Evolutionary conservation across 1,140 invertebrate genomes (phyloP).

Genomic region (Frieseomelitta varia): DNA sequence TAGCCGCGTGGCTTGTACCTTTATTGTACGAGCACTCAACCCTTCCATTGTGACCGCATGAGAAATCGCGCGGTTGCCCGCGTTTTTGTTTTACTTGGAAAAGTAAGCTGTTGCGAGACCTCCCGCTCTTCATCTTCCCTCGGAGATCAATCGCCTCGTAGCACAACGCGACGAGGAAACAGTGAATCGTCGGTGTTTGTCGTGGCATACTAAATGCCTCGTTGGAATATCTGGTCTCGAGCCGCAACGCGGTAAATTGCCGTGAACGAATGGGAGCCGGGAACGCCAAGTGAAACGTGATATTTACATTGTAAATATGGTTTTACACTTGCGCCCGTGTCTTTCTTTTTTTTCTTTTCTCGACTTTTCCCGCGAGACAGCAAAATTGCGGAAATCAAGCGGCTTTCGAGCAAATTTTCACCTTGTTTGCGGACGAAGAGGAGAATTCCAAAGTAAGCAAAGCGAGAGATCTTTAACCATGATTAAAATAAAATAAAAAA

Average conservation of each 20-base stretch:
- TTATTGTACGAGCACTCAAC: constrained; percentile 67
- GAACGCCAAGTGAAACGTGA: constrained; percentile 48
- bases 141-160: constrained; percentile 23
- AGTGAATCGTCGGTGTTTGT: constrained; percentile 42
- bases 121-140: constrained; percentile 44
- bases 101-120: constrained; percentile 19
- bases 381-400: not conserved
- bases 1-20: constrained; percentile 57
- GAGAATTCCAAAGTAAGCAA: not conserved
- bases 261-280: constrained; percentile 34
- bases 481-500: too few species aligned
- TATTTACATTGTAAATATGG: constrained; percentile 53
- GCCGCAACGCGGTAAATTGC: constrained; percentile 53
- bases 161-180: constrained; percentile 42
- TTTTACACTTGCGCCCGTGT: constrained; percentile 10
- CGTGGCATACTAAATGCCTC: constrained; percentile 46
- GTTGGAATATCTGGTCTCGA: constrained; percentile 35
- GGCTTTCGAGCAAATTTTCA: not conserved
- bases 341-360: not conserved
- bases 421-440: not conserved
- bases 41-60: constrained; percentile 66
- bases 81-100: constrained; percentile 60
- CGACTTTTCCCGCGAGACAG: not conserved
- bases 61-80: constrained; percentile 62
- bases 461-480: too few species aligned